phyloP scores from a whole-genome alignment of 2,797 vertebrate species.

The Coendou prehensilis region DNA sequence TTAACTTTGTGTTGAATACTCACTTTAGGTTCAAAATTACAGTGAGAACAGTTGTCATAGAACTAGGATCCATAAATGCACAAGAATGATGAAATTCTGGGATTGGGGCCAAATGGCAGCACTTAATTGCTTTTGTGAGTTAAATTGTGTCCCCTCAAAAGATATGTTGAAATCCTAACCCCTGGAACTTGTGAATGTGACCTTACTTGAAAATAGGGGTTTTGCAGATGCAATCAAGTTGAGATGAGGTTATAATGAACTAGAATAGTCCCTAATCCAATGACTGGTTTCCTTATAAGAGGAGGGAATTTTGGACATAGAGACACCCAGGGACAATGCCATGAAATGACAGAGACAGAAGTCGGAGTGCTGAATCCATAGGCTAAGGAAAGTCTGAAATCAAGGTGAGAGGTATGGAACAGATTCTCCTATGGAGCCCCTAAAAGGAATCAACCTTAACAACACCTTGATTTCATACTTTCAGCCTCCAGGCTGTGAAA shows the following conservation, averaged over 20 bases:
- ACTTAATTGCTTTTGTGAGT: constrained; percentile 16
- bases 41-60: not conserved
- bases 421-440: not conserved
- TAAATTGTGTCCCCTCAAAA: not conserved
- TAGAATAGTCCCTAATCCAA: not conserved
- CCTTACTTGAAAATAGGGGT: not conserved
- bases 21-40: not conserved
- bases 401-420: not conserved
- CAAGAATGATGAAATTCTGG: not conserved
- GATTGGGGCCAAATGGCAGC: not conserved
- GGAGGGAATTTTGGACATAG: not conserved
- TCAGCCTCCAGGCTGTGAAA: not conserved
- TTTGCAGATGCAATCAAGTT: constrained; percentile 16
- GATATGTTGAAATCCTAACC: not conserved
- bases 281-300: constrained; percentile 9
- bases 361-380: not conserved
- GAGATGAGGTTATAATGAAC: not conserved
- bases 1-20: constrained; percentile 30
- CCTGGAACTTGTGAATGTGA: not conserved
- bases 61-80: not conserved
- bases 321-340: not conserved
- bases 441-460: not conserved
- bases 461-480: not conserved
- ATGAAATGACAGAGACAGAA: not conserved
- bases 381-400: not conserved